These are phyloP conservation scores for Thalassoma bifasciatum DNA, from an alignment of 2,113 vertebrate species.

Conservation along the genomic window DNA sequence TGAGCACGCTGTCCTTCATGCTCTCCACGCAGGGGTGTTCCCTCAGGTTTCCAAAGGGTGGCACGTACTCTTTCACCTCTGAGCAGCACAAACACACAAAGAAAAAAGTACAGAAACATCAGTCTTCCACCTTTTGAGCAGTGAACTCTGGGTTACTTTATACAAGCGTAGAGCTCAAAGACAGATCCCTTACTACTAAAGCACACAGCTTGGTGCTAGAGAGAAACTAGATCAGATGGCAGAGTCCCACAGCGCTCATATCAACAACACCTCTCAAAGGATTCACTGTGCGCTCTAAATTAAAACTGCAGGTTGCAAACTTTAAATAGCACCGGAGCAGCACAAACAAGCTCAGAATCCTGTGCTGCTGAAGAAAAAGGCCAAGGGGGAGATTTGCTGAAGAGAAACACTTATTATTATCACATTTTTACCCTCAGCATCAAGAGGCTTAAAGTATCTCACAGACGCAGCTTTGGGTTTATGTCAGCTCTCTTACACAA, in stretches of 20 bases:
- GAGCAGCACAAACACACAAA: constrained; percentile 51
- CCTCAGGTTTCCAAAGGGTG: constrained; percentile 94
- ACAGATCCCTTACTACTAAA: neutral
- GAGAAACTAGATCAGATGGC: constrained; percentile 32
- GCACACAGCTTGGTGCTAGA: constrained; percentile 10
- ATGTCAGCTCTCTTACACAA: constrained; percentile 46
- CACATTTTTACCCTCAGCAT: constrained; percentile 41
- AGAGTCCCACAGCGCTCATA: constrained; percentile 27
- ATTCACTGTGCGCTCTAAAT: constrained; percentile 40
- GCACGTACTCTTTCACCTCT: constrained; percentile 98
- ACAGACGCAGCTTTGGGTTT: constrained; percentile 37
- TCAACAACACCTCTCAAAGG: constrained; percentile 51
- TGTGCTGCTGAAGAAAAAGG: constrained; percentile 26
- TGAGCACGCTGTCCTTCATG: constrained; percentile 97
- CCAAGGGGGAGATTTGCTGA: constrained; percentile 35
- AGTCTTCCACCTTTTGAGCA: neutral
- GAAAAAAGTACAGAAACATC: neutral
- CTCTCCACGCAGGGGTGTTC: constrained; percentile 98
- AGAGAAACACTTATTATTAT: constrained; percentile 61
- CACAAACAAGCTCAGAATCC: constrained; percentile 46
- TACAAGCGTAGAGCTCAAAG: neutral
- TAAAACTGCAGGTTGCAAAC: constrained; percentile 59
- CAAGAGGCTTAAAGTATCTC: constrained; percentile 45
- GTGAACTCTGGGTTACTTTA: neutral
- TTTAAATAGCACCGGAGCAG: constrained; percentile 58